Base-by-base conservation (phyloP, 2,797 vertebrate species). In the Siniperca scherzeri region DNA sequence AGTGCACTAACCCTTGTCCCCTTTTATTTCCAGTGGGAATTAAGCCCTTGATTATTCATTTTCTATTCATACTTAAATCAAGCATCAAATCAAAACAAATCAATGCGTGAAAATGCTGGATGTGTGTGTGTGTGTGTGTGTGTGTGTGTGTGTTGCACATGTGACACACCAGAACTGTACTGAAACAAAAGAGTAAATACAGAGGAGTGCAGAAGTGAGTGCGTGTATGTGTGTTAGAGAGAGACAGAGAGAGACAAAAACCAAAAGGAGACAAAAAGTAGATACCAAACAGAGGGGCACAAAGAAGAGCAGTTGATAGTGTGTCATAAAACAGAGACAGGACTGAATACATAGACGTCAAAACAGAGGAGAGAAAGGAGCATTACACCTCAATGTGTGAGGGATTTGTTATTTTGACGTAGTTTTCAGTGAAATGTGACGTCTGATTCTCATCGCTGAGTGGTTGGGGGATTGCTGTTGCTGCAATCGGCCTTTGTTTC, bases 401-500 rank as follows among this genome's bases (percentile, higher is more conserved):
- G 69, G 50, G 77, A 81, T 83, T 76, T 81, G 81, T 74, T 83
- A 57, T 86, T 88, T 85, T 79, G 67, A 85, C 78, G 66, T 77
- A 48, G 81, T 78, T 87, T 67, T 80, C 77, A 25, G 74, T 76
- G 70, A 85, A 74, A 81, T 84, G 82, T 65, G 82, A 78, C 6
- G 61, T 76, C 74, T 53, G 78, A 76, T 4, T 46, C 79, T 82
- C 77, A 61, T 57, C 70, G 46, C 46, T 30, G 71, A 81, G 70
- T 22, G 38, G 68, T 61, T 44, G 64, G 65, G 50, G 46, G 4
- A 9, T 56, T 66, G 78, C 70, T 64, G 82, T 55, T 72, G 84
- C 73, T 73, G 79, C 82, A 82, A 55, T 86, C 74, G 44, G 65
- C 76, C 59, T 85, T 84, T 84, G 82, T 88, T 83, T 87, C 82